Evolutionary conservation across 2,888 invertebrate species (phyloP), one percentile per base, ranked within the genome.

Genomic region (Tridacna crocea): DNA sequence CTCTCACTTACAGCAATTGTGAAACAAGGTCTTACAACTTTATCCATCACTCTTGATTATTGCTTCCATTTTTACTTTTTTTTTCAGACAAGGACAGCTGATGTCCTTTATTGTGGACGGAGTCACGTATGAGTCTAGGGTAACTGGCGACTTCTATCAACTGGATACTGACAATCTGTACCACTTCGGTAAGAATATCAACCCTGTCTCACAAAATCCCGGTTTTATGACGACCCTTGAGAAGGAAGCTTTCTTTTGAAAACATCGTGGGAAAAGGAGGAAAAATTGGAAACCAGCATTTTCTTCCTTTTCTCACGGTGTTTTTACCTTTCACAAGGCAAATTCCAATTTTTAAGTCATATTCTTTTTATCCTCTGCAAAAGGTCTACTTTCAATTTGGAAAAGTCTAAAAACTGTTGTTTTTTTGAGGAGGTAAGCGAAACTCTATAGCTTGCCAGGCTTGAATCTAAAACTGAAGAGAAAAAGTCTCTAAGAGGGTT

Each of bases 61-160:
- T 36, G 36, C 36, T 36, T 36, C 36, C 8, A 36, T 8, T 8
- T 2, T n/a, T n/a, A n/a, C n/a, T 36, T 48, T 22, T 19, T 63
- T 68, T 75, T 68, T 46, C 74, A 83, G 80, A 22, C 22, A 48
- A 36, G 73, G 58, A 3, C 77, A 80, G n/a, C 11, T 27, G 8
- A 72, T 83, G 55, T 24, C n/a, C 0, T n/a, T 83, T 22, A 51
- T 58, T 15, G 68, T 83, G n/a, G 77, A 83, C 48, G 80, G 47
- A 15, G 26, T 15, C 11, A 27, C n/a, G 12, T 80, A 74, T n/a
- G 55, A 72, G 24, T 80, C 77, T 46, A 47, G 48, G 27, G 83
- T 80, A 8, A 61, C 83, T 17, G 83, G 83, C 2, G 83, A 83
- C 55, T 83, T 83, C 60, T 27, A 27, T 15, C 55, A 72, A 17